A percentile compares a stretch with the other conserved stretches of the same genome.
phyloP scores from a whole-genome alignment of 2,113 vertebrate species.

The Gasterosteus nipponicus region DNA sequence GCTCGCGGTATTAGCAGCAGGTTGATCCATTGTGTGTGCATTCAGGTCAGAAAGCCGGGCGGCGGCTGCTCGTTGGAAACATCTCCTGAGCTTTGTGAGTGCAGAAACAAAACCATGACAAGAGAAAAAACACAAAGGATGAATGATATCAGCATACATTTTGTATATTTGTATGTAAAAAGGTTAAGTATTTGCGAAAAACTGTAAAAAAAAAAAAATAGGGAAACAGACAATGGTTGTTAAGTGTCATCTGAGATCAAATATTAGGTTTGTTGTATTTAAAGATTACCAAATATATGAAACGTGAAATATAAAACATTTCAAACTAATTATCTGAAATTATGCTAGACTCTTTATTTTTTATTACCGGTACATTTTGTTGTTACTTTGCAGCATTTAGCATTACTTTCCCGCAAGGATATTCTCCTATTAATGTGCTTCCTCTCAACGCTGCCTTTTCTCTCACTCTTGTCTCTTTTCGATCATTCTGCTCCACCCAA shows the following conservation, averaged over 20 bases:
- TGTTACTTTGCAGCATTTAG: neutral
- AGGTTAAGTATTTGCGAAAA: neutral
- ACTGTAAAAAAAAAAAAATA: neutral
- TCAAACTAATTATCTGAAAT: neutral
- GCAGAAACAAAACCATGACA: slow-evolving; percentile 51
- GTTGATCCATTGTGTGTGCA: slow-evolving; percentile 82
- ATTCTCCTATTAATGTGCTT: neutral
- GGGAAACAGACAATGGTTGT: neutral
- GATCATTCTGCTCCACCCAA: neutral
- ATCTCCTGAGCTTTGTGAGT: slow-evolving; percentile 61
- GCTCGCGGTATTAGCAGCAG: slow-evolving; percentile 68
- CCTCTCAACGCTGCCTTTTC: neutral
- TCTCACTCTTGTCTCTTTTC: neutral
- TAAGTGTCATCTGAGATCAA: neutral
- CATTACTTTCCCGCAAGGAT: neutral
- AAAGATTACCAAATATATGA: neutral
- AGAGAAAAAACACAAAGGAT: slow-evolving; percentile 31
- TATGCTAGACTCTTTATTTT: neutral
- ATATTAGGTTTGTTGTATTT: neutral
- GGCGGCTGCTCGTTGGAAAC: slow-evolving; percentile 43
- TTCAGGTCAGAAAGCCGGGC: slow-evolving; percentile 80
- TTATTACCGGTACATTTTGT: neutral
- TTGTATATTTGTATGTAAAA: neutral
- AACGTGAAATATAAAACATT: neutral
- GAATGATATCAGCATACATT: slow-evolving; percentile 2